phyloP scores from a whole-genome alignment of 92 coral and sea anemone species.

The Nematostella vectensis region DNA sequence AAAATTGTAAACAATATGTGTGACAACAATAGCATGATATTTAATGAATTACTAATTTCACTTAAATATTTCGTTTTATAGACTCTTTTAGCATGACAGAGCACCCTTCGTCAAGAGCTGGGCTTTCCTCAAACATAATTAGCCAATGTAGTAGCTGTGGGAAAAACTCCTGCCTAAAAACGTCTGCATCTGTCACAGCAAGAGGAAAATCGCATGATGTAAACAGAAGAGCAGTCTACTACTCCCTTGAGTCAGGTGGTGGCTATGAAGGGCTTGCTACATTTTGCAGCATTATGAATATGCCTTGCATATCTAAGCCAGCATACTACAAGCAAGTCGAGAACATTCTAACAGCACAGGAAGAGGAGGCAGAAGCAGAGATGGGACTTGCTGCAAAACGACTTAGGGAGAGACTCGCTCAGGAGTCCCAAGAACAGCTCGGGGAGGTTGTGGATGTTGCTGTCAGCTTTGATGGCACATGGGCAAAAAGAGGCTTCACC shows the following conservation, averaged over 20 bases:
- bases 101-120: no score
- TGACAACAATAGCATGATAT: no score
- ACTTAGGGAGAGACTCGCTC: conserved; percentile 4
- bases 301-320: conserved; percentile 31
- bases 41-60: no score
- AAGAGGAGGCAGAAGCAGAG: conserved; percentile 40
- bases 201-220: conserved; percentile 29
- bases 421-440: conserved; percentile 6
- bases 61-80: no score
- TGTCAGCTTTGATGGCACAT: no score
- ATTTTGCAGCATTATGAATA: conserved; percentile 37
- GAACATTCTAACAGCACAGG: conserved; percentile 6
- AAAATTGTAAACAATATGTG: no score
- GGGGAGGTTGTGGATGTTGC: conserved; percentile 12
- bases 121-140: no score
- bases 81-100: no score
- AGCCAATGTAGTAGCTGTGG: no score
- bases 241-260: conserved; percentile 28
- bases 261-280: conserved; percentile 33
- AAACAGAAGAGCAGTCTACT: conserved; percentile 30
- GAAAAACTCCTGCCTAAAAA: no score
- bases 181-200: conserved; percentile 23
- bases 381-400: conserved; percentile 20
- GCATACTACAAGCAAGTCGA: conserved; percentile 29
- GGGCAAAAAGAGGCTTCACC: no score